A percentile compares a stretch with the other conserved stretches of the same genome.
Evolutionary conservation across 2,113 vertebrate genomes (phyloP).

Genomic region (Hydropotes inermis): DNA sequence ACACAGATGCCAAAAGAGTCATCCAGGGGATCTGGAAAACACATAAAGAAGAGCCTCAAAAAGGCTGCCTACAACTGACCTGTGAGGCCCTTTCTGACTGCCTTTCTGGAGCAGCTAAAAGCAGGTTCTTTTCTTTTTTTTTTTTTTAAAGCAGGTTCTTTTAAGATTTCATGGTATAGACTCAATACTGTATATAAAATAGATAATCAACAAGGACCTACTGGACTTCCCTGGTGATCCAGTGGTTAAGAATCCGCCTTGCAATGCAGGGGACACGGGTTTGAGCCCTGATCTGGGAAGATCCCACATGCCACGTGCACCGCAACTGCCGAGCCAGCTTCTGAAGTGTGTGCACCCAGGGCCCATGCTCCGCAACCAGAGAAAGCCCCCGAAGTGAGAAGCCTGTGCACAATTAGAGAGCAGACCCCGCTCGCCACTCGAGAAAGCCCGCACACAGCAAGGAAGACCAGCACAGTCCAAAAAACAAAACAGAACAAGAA

Average conservation of each 20-base stretch:
- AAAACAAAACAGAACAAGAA: neutral
- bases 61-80: neutral
- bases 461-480: neutral
- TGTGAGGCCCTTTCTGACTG: neutral
- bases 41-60: neutral
- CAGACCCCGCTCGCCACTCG: neutral
- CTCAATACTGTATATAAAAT: neutral
- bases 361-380: fast-evolving
- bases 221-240: neutral
- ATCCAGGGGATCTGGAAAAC: slow-evolving; percentile 70
- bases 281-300: neutral
- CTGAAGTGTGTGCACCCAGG: neutral
- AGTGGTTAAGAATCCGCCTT: neutral
- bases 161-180: neutral
- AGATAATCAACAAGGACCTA: neutral
- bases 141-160: neutral
- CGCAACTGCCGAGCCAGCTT: neutral
- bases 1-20: slow-evolving; percentile 66
- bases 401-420: neutral
- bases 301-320: neutral
- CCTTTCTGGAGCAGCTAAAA: neutral
- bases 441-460: neutral
- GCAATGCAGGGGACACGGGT: neutral
- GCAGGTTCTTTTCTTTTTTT: no score
- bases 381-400: neutral